Evolutionary conservation across 2,888 invertebrate genomes (phyloP).

Genomic region (Podotricha telesiphe): DNA sequence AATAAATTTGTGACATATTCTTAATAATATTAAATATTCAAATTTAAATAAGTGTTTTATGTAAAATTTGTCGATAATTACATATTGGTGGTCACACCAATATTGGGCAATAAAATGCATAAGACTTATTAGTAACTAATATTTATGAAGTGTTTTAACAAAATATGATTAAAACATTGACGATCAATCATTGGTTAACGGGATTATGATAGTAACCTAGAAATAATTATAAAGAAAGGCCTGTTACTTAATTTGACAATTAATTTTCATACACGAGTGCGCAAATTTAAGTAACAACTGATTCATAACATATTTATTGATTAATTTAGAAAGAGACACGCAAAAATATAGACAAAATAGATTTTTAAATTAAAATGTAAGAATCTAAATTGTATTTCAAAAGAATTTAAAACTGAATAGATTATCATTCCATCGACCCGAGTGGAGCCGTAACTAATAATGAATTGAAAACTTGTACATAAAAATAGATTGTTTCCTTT

Average conservation of each 20-base stretch:
- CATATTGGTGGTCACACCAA: neutral
- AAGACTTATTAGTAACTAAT: no score
- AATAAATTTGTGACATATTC: no score
- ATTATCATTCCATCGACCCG: neutral
- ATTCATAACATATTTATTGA: neutral
- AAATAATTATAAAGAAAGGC: neutral
- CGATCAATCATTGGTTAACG: neutral
- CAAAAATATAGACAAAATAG: neutral
- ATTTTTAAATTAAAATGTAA: neutral
- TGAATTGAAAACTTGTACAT: neutral
- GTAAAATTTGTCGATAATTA: neutral
- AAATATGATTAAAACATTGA: no score
- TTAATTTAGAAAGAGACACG: neutral
- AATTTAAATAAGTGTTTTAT: no score
- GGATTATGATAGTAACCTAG: neutral
- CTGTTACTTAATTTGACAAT: neutral
- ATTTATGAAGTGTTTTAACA: no score
- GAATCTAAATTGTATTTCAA: neutral
- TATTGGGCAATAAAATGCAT: neutral
- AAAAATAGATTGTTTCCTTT: constrained; percentile 4
- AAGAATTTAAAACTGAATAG: neutral
- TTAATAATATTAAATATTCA: no score
- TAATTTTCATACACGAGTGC: neutral
- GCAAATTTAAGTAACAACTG: neutral
- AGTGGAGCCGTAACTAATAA: neutral